These are phyloP conservation scores for Peromyscus maniculatus DNA, from an alignment of 2,113 vertebrate genomes.

Conservation along the genomic window DNA sequence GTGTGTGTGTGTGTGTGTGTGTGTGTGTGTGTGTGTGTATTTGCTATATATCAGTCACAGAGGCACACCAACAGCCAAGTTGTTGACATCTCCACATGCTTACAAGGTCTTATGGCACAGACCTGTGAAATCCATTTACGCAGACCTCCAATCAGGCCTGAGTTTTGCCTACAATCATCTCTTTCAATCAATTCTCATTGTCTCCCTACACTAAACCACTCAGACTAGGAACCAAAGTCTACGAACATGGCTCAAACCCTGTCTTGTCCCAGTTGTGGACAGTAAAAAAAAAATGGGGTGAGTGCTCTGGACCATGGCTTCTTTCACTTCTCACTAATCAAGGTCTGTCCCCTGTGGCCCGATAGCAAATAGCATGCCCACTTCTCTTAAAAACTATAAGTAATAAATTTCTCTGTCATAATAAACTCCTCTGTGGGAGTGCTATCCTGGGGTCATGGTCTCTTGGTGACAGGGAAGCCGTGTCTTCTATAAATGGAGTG, in stretches of 20 bases:
- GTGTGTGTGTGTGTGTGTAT: background rate
- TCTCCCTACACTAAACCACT: background rate
- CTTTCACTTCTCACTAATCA: background rate
- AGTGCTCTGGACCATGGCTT: background rate
- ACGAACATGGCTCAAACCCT: background rate
- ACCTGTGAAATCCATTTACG: background rate
- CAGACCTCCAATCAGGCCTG: background rate
- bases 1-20: too few relatives aligned
- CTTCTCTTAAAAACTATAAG: conserved; percentile 43
- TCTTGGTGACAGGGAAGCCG: conserved; percentile 25
- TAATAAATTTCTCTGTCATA: background rate
- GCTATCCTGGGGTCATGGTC: background rate
- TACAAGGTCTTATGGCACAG: background rate
- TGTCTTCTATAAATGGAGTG: conserved; percentile 64
- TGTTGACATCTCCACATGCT: background rate
- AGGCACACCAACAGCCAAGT: background rate
- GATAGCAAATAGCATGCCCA: too few relatives aligned
- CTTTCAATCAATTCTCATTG: background rate
- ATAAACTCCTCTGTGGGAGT: background rate
- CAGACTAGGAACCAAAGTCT: background rate
- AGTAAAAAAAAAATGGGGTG: background rate
- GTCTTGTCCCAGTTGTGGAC: background rate
- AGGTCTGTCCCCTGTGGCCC: background rate
- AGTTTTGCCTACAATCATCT: background rate
- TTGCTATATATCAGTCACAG: background rate